A percentile compares a stretch with the other conserved stretches of the same genome.
Evolutionary conservation across 2,888 invertebrate genomes (phyloP).

Genomic region (Kuschelorhynchus macadamiae): DNA sequence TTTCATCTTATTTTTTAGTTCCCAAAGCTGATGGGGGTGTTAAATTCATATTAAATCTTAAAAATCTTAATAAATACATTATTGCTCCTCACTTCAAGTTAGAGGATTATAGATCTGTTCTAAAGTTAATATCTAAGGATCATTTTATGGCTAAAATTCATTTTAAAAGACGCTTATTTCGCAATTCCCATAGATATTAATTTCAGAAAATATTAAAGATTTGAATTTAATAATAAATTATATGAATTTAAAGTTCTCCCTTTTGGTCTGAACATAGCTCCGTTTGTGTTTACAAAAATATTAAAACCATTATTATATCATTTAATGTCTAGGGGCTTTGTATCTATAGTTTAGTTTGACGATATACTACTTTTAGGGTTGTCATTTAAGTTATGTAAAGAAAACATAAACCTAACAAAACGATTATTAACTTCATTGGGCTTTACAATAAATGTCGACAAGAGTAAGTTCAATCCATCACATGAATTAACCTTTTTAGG

Average conservation of each 20-base stretch:
- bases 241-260: slow-evolving; percentile 24
- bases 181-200: slow-evolving; percentile 15
- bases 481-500: neutral
- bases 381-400: neutral
- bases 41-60: slow-evolving; percentile 51
- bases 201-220: slow-evolving; percentile 27
- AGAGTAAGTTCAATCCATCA: neutral
- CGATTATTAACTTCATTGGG: slow-evolving; percentile 3
- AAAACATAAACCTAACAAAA: neutral
- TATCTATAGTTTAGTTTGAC: slow-evolving; percentile 17
- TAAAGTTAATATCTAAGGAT: slow-evolving; percentile 3
- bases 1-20: slow-evolving; percentile 21
- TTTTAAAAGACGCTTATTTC: slow-evolving; percentile 25
- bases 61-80: slow-evolving; percentile 51
- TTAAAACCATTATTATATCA: slow-evolving; percentile 5
- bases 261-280: slow-evolving; percentile 19
- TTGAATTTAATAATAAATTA: slow-evolving; percentile 12
- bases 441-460: neutral
- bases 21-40: slow-evolving; percentile 12
- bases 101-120: slow-evolving; percentile 51
- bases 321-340: slow-evolving; percentile 13
- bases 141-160: slow-evolving; percentile 10
- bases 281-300: slow-evolving; percentile 16
- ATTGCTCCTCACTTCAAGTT: slow-evolving; percentile 55
- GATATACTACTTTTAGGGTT: slow-evolving; percentile 7